phyloP scores from a whole-genome alignment of 2,113 vertebrate genomes.

The Apodemus speciosus region DNA sequence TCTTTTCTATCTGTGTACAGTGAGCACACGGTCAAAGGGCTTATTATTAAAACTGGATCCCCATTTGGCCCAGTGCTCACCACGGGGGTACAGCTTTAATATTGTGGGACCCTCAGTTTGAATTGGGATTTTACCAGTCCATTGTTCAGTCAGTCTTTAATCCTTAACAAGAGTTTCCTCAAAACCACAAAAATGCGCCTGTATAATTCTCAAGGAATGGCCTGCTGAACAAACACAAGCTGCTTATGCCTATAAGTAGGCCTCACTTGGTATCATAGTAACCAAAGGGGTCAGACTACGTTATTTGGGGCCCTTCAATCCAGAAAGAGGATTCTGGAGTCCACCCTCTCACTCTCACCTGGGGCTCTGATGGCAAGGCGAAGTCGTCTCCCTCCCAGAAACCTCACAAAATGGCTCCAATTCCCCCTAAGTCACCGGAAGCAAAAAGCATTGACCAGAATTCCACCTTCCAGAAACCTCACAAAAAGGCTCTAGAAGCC shows the following conservation, averaged over 20 bases:
- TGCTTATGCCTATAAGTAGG: neutral
- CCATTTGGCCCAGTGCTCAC: neutral
- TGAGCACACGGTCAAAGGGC: neutral
- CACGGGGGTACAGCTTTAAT: neutral
- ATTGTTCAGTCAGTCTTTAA: neutral
- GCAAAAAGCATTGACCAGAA: neutral
- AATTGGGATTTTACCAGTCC: neutral
- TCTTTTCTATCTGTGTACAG: neutral
- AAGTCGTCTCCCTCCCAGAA: neutral
- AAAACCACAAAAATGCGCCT: neutral
- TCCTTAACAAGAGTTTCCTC: neutral
- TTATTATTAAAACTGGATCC: neutral
- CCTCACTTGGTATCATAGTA: neutral
- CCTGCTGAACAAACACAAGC: neutral
- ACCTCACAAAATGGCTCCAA: neutral
- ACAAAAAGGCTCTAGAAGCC: neutral
- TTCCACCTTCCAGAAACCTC: neutral
- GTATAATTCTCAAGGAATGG: neutral
- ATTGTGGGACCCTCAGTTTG: neutral
- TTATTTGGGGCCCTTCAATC: no score
- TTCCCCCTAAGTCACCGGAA: neutral
- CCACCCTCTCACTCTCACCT: neutral
- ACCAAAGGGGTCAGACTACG: neutral
- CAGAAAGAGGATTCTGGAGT: neutral
- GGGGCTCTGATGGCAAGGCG: no score